Conservation (phyloP, 2,797 vertebrate species). For the Clarias fuscus region DNA sequence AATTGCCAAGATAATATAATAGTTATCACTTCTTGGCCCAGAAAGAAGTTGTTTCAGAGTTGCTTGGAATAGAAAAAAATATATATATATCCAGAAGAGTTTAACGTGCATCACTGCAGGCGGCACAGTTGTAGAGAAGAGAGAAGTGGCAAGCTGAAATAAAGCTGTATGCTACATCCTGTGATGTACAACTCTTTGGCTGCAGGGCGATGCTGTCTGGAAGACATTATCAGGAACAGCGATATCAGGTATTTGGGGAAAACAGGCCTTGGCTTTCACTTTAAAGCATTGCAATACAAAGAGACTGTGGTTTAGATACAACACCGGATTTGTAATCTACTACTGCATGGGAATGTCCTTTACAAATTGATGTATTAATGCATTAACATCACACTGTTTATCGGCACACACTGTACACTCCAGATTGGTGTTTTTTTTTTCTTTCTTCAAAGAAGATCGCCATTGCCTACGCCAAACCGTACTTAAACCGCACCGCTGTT, state of each 20-base stretch:
- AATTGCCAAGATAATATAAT: not conserved
- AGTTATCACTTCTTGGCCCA: not conserved
- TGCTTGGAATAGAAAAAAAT: not conserved
- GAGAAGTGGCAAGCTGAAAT: not conserved
- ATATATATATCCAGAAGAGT: not conserved
- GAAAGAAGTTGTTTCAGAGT: not conserved
- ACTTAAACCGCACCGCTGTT: not conserved
- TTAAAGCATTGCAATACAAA: conserved; percentile 1
- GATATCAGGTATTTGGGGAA: not conserved
- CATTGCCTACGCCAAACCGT: not conserved
- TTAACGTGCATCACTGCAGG: conserved; percentile 1
- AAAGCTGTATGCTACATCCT: not conserved
- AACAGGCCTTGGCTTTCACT: not conserved
- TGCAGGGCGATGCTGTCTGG: not conserved
- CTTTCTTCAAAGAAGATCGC: not conserved
- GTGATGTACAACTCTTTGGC: not conserved
- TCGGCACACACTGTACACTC: not conserved
- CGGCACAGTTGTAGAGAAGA: not conserved
- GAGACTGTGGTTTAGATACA: not conserved
- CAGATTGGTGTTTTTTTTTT: not conserved
- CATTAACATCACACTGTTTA: not conserved
- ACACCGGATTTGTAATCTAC: not conserved
- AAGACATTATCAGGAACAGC: conserved; percentile 25
- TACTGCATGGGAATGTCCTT: not conserved
- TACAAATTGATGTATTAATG: no score